Percentiles rank a stretch among this genome's conserved stretches.
These are phyloP conservation scores for Sinocyclocheilus anophthalmus DNA, from an alignment of 2,113 vertebrate genomes.

Conservation along the genomic window DNA sequence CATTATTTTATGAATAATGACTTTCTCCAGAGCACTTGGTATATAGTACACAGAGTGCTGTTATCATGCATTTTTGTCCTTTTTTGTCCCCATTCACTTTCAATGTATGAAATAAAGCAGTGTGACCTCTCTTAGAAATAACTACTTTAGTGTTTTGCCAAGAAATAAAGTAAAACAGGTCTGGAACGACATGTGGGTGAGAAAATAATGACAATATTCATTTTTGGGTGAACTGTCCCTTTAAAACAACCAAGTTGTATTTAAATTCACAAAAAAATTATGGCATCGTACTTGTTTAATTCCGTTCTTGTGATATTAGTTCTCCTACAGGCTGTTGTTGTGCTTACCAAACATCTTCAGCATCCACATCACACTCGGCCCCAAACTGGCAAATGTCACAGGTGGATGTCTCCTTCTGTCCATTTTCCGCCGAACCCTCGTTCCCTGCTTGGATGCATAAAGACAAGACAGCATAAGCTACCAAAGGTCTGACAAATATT, in stretches of 20 bases:
- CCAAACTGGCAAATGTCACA: conserved; percentile 99
- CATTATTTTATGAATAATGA: neutral
- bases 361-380: conserved; percentile 97
- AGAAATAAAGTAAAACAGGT: neutral
- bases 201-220: neutral
- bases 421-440: conserved; percentile 95
- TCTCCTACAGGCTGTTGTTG: neutral
- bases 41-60: neutral
- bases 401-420: conserved; percentile 95
- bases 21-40: neutral
- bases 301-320: neutral
- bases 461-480: conserved; percentile 47
- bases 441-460: conserved; percentile 83
- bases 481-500: conserved; percentile 14
- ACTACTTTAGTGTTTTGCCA: neutral
- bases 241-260: neutral
- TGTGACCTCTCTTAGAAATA: neutral
- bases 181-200: neutral
- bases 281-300: neutral
- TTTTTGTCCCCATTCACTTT: neutral
- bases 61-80: too few species aligned
- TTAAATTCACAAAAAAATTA: neutral
- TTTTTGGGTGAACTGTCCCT: neutral
- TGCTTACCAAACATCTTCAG: conserved; percentile 96
- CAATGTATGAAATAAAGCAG: neutral